Evolutionary conservation across 1,140 invertebrate species (phyloP), one percentile per base, ranked within the genome.

Genomic region (Battus philenor): DNA sequence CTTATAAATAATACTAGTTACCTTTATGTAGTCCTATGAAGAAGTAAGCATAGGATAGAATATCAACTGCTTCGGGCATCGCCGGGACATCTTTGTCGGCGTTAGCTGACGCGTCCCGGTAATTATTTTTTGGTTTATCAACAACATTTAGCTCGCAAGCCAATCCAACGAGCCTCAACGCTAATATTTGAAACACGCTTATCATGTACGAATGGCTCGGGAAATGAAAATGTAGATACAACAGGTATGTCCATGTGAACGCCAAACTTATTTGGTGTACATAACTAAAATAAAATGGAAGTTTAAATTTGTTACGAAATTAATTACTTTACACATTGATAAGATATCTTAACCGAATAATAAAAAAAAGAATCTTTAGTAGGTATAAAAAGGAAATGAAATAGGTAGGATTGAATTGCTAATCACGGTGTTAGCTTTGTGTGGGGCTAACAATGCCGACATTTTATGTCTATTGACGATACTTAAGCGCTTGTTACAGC

Each of bases 21-120:
- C 82, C 82, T 76, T 64, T 82, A 51, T 86, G 82, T 38, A 86
- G 51, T 54, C 82, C 82, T 47, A 80, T 66, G 38, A 81, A 86
- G 39, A 59, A 80, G 58, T 66, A 82, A 1, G 74, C 54, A 49
- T 86, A 86, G 1, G 68, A 39, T 12, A 82, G 59, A 7, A 86
- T 79, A 50, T 86, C 79, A 16, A 58, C 46, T 10, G 69, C 60
- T 30, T 36, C 60, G 0, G 77, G 75, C 4, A 72, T 65, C 0
- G 33, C 31, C 38, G 26, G 13, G 4, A 29, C 13, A 16, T 41
- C 38, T 11, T 9, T 30, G 6, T 30, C 29, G 9, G 29, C 9
- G 3, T 13, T 11, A 4, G 9, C n/a, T 1, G 47, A 18, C 3
- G 16, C 26, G 15, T 22, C 12, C 26, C 27, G 17, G 8, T 13